Base-by-base conservation (phyloP, 1,140 invertebrate species). In the Diuraphis noxia region DNA sequence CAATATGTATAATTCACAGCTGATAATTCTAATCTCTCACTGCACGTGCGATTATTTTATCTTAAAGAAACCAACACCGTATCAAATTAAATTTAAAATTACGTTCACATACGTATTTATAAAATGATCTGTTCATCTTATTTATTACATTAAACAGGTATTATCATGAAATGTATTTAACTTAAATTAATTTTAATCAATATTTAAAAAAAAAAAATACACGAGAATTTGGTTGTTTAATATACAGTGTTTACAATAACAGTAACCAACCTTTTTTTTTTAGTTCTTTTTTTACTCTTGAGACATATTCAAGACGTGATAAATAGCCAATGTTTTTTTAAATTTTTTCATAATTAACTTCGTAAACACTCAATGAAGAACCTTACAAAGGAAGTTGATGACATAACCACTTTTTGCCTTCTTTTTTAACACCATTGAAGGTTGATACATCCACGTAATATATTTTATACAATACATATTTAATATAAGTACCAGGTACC, bases 341-440 rank as follows among this genome's bases (percentile, higher is more conserved):
- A 40, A 81, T 81, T 81, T 81, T 21, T 81, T 84, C n/a, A n/a
- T 84, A 84, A 84, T 84, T 41, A 84, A 43, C 81, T 19, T 41
- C 38, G 36, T 81, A 38, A 81, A 81, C 79, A 81, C 79, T 81
- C 36, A 30, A 40, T 40, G 79, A 40, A 40, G 25, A 81, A 38
- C 5, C 56, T 72, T 81, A 81, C 38, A 81, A 81, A 81, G 79
- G 23, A 36, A 81, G 23, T 40, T 81, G 36, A 38, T 81, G 38
- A 81, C 79, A 38, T 40, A 72, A 81, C 79, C 79, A 81, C 36
- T 38, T 81, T 40, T 43, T 85, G 13, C 25, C 1, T 85, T 43
- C 17, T 41, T 43, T 84, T 30, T 43, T n/a, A 84, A 84, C 30
- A 84, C 81, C 79, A 38, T 4, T 81, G 23, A 81, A 72, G n/a